A percentile compares a stretch with the other conserved stretches of the same genome.
phyloP scores from a whole-genome alignment of 2,113 vertebrate species.

The Nothocercus julius region DNA sequence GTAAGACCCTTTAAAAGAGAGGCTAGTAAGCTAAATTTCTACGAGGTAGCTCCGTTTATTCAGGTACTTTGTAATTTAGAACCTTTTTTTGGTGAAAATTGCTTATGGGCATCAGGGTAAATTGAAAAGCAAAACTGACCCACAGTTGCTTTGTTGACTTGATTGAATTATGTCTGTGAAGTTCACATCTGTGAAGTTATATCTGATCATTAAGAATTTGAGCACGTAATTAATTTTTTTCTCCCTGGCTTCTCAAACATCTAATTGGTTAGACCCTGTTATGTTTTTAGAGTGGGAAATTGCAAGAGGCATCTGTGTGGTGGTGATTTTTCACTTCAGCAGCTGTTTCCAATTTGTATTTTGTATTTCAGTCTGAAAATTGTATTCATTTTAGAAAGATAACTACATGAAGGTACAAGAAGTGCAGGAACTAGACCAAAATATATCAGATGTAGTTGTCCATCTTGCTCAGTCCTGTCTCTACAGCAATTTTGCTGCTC shows the following conservation, averaged over 20 bases:
- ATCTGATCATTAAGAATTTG: not conserved
- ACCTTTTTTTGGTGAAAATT: not conserved
- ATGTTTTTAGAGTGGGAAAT: not conserved
- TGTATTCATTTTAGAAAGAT: not conserved
- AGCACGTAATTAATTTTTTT: not conserved
- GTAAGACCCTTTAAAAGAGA: not conserved
- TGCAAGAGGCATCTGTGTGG: not conserved
- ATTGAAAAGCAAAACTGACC: not conserved
- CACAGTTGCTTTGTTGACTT: not conserved
- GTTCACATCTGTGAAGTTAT: not conserved
- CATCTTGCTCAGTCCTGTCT: not conserved
- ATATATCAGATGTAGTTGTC: not conserved
- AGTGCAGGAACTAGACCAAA: not conserved
- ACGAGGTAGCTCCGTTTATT: not conserved
- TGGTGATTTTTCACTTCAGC: not conserved
- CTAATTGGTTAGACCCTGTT: not conserved
- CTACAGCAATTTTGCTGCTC: not conserved
- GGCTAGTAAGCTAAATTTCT: not conserved
- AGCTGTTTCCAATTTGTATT: not conserved
- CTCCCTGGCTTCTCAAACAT: not conserved
- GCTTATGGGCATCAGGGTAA: not conserved
- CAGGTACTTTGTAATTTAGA: not conserved
- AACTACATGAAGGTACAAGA: not conserved
- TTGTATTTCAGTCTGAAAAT: not conserved
- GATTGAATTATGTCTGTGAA: not conserved